Conservation (phyloP, 1,140 invertebrate genomes). For the Drosophila obscura region DNA sequence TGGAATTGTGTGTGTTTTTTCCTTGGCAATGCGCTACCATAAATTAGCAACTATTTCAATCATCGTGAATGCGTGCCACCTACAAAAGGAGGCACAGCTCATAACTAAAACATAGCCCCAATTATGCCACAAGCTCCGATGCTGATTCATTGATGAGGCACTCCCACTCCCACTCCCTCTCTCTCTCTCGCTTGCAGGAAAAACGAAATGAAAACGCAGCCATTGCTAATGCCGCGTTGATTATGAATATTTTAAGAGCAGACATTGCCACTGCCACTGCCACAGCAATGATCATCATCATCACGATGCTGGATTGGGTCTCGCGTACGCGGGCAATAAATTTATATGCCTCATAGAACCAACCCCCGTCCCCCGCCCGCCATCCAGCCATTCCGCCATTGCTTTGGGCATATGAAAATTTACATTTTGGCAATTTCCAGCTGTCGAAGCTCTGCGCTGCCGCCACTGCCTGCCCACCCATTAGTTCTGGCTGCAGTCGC, state of each 20-base stretch:
- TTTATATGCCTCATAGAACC: constrained; percentile 53
- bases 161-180: background rate
- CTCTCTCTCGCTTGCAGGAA: constrained; percentile 4
- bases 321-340: constrained; percentile 64
- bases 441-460: constrained; percentile 40
- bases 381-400: background rate
- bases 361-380: background rate
- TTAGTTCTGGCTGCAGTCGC: constrained; percentile 46
- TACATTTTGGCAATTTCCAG: constrained; percentile 83
- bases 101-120: constrained; percentile 63
- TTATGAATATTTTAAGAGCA: constrained; percentile 75
- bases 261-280: constrained; percentile 6
- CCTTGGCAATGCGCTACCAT: background rate
- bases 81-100: constrained; percentile 13
- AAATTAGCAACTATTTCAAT: background rate
- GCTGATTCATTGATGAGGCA: constrained; percentile 53
- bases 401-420: constrained; percentile 69
- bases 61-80: background rate
- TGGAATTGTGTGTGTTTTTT: background rate
- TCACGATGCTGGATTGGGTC: constrained; percentile 15
- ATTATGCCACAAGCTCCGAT: constrained; percentile 44
- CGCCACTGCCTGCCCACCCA: background rate
- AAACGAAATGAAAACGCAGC: constrained; percentile 51
- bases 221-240: constrained; percentile 71
- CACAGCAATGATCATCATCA: constrained; percentile 22